Percentiles rank a stretch among this genome's conserved stretches.
These are phyloP conservation scores for Mactra quadrangularis DNA, from an alignment of 1,140 invertebrate genomes.

Conservation along the genomic window DNA sequence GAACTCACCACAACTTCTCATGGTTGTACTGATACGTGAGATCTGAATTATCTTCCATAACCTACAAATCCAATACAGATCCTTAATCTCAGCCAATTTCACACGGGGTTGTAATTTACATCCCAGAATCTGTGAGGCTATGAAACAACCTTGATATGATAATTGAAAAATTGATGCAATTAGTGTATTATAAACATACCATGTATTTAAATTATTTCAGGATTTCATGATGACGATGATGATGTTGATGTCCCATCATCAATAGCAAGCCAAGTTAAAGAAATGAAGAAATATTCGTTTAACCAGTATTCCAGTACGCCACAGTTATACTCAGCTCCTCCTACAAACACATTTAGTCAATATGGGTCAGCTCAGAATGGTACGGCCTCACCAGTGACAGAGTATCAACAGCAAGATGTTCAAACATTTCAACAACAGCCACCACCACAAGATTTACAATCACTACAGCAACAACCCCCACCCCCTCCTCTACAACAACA, in stretches of 20 bases:
- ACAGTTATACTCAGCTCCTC: conserved; percentile 36
- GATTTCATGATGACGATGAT: conserved; percentile 48
- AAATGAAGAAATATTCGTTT: conserved; percentile 56
- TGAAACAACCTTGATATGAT: too few species aligned
- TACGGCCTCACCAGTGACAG: not conserved
- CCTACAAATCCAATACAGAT: too few species aligned
- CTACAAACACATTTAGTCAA: not conserved
- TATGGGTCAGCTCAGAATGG: conserved; percentile 17
- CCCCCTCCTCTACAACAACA: not conserved
- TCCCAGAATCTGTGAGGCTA: too few species aligned
- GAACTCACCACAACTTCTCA: too few species aligned
- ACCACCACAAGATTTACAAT: conserved; percentile 10
- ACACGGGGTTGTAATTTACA: too few species aligned
- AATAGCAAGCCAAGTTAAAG: conserved; percentile 52
- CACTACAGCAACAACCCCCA: not conserved
- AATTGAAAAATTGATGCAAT: too few species aligned
- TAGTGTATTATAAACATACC: too few species aligned
- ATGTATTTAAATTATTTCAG: too few species aligned
- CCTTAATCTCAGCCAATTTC: too few species aligned
- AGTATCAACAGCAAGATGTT: conserved; percentile 1
- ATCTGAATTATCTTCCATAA: too few species aligned
- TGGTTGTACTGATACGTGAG: too few species aligned
- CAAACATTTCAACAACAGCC: not conserved
- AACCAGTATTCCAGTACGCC: conserved; percentile 57
- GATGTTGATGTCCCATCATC: conserved; percentile 52